Evolutionary conservation across 2,888 invertebrate species (phyloP), one percentile per base, ranked within the genome.

Genomic region (Acronicta alni): DNA sequence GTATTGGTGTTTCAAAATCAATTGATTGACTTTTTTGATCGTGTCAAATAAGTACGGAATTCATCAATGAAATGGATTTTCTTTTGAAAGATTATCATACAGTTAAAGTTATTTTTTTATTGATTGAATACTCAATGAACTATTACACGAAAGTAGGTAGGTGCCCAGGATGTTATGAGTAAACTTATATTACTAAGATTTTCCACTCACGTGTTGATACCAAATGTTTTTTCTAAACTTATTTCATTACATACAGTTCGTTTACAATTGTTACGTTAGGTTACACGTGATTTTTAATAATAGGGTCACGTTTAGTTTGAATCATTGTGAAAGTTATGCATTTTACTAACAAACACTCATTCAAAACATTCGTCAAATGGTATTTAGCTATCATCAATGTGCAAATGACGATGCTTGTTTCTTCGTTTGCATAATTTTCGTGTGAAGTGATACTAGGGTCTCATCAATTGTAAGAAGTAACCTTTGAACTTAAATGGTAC

Each of bases 201-300:
- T 68, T 61, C 49, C 66, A 44, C 32, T 65, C 77, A 77, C 77
- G 67, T 79, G 75, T 76, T 47, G 8, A 9, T 47, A 55, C 23
- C 57, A 45, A 66, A 77, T 79, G 57, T 77, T 77, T 68, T 76
- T 74, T 67, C 45, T 60, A 74, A 77, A 62, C 63, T 65, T 42
- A 60, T 63, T 57, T 57, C 39, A 55, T 65, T 52, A 52, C 59
- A 26, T 37, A 10, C 2, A 60, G 61, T 56, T 57, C 23, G 20
- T 54, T 74, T 70, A 64, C 56, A 57, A 56, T 61, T 46, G 48
- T 67, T 63, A 70, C 57, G 62, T 62, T 63, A 43, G 48, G 35
- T 43, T 57, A 43, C 81, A 78, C 75, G 79, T 79, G 79, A 67
- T 64, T 75, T 72, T 72, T 55, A 65, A 71, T 74, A 81, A 80